phyloP scores from a whole-genome alignment of 1,140 invertebrate genomes.

The Apis florea region DNA sequence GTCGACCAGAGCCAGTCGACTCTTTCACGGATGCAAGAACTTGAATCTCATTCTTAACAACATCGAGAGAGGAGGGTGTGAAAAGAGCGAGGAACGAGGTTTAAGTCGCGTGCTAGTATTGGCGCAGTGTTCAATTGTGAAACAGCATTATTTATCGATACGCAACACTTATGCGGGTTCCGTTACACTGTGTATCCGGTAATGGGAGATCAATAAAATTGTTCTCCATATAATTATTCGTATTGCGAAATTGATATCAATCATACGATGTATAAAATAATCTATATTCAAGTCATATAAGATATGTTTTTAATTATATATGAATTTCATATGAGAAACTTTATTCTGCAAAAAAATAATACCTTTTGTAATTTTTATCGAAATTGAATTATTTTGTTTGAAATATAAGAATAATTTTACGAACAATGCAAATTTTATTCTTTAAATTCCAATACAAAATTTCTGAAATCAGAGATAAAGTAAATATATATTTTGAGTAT shows the following conservation, averaged over 20 bases:
- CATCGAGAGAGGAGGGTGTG: background rate
- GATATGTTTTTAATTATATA: background rate
- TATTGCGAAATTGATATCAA: constrained; percentile 18
- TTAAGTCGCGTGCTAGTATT: background rate
- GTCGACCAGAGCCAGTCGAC: constrained; percentile 13
- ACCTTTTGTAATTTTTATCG: background rate
- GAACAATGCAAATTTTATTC: background rate
- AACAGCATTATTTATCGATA: constrained; percentile 32
- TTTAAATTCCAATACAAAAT: background rate
- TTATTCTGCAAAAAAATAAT: background rate
- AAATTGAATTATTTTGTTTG: background rate
- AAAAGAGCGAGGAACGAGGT: background rate
- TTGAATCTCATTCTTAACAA: background rate
- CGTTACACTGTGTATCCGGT: background rate
- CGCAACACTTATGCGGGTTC: background rate
- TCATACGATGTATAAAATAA: background rate
- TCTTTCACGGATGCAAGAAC: constrained; percentile 3
- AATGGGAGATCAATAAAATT: constrained; percentile 38
- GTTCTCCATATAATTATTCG: constrained; percentile 28
- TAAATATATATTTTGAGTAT: too few species aligned
- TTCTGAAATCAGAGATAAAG: too few species aligned
- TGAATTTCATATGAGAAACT: background rate
- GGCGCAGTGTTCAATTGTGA: constrained; percentile 18
- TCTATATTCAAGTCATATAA: background rate
- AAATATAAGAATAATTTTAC: background rate